These are phyloP conservation scores for Hylia prasina DNA, from an alignment of 2,113 vertebrate genomes.

Conservation along the genomic window DNA sequence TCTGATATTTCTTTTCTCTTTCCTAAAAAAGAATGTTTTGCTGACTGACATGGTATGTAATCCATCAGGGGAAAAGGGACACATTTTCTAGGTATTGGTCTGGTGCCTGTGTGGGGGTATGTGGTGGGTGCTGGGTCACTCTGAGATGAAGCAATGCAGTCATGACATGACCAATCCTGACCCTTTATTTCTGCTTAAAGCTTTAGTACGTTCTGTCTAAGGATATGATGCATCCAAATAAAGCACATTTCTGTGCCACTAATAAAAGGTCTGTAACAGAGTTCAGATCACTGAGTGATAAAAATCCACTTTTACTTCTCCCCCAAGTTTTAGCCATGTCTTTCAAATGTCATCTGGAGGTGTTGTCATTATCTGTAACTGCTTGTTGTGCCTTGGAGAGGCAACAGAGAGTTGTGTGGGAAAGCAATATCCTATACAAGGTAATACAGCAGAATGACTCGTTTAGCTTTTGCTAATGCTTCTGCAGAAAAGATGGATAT, in stretches of 20 bases:
- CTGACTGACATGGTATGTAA: neutral
- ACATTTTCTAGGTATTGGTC: neutral
- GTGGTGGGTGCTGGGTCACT: fast-evolving
- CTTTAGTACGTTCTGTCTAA: neutral
- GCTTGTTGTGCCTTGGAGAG: neutral
- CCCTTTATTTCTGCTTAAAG: neutral
- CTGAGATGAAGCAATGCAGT: neutral
- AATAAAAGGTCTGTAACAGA: neutral
- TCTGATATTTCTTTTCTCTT: neutral
- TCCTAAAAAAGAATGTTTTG: neutral
- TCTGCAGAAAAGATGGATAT: neutral
- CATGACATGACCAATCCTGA: neutral
- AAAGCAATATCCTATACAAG: neutral
- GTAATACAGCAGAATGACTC: neutral
- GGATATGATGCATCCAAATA: neutral
- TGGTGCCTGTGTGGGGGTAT: neutral
- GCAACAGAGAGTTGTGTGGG: neutral
- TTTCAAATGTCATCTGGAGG: neutral
- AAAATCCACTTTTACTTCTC: neutral
- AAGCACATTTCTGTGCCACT: neutral
- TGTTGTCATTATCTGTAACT: neutral
- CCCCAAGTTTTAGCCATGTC: neutral
- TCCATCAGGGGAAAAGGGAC: neutral
- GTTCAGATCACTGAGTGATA: neutral
- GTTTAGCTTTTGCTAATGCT: neutral